phyloP scores from a whole-genome alignment of 92 coral and sea anemone genomes.

The Anthopleura xanthogrammica region DNA sequence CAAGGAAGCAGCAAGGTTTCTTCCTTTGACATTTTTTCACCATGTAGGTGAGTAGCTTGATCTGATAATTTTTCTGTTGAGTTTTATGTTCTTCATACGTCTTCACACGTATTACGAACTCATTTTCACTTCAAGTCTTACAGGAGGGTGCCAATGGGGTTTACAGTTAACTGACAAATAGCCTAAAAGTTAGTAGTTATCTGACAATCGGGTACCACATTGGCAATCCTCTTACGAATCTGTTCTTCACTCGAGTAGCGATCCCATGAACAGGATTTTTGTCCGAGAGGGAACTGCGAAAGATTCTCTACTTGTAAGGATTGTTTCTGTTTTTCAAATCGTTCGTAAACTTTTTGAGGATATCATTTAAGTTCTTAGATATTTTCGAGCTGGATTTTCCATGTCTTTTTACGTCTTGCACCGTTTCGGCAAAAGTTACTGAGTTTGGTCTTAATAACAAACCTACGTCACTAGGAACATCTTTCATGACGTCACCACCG shows the following conservation, averaged over 20 bases:
- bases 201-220: too few species aligned
- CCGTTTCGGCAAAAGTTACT: not conserved
- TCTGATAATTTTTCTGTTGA: too few species aligned
- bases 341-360: constrained; percentile 15
- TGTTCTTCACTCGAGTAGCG: too few species aligned
- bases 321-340: constrained; percentile 18
- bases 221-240: too few species aligned
- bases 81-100: too few species aligned
- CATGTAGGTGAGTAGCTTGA: too few species aligned
- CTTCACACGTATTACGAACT: too few species aligned
- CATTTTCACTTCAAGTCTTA: not conserved
- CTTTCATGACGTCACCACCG: not conserved
- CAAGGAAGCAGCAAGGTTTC: not conserved
- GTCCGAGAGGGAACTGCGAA: not conserved
- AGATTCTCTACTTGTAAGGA: constrained; percentile 6
- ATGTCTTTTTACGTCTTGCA: not conserved
- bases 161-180: too few species aligned
- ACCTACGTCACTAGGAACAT: constrained; percentile 9
- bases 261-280: too few species aligned
- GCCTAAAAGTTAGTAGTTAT: too few species aligned
- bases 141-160: too few species aligned
- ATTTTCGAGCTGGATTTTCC: constrained; percentile 8
- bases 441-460: not conserved
- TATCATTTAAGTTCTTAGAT: constrained; percentile 3
- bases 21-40: too few species aligned